A percentile compares a stretch with the other conserved stretches of the same genome.
These are phyloP conservation scores for Delia radicum DNA, from an alignment of 1,140 invertebrate genomes.

Conservation along the genomic window DNA sequence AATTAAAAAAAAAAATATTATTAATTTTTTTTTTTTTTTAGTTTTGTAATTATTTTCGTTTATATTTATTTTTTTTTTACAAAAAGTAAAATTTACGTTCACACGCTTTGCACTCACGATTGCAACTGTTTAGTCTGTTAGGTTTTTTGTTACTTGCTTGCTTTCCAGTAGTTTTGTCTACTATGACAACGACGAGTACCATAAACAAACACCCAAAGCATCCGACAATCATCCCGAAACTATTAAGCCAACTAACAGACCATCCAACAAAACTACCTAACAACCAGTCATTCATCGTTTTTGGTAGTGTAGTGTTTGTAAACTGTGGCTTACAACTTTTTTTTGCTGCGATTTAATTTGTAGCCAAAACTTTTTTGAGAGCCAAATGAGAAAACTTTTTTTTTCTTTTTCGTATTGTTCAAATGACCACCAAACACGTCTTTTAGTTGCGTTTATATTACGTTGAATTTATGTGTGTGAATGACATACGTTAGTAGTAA, in stretches of 20 bases:
- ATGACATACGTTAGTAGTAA: neutral
- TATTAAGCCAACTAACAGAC: conserved; percentile 15
- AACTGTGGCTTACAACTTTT: neutral
- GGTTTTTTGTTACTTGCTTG: conserved; percentile 29
- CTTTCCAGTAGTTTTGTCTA: neutral
- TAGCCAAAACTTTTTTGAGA: neutral
- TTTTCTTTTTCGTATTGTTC: neutral
- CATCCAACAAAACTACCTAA: conserved; percentile 26
- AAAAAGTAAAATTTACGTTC: conserved; percentile 45
- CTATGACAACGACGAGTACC: conserved; percentile 28
- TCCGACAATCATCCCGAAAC: conserved; percentile 9
- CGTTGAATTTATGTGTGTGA: neutral
- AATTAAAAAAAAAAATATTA: neutral
- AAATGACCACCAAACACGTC: neutral
- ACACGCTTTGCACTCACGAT: conserved; percentile 53
- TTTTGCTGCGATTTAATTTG: neutral
- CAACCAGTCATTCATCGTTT: conserved; percentile 30
- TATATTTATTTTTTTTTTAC: neutral
- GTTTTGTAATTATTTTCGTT: neutral
- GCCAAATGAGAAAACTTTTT: neutral
- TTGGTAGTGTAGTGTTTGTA: neutral
- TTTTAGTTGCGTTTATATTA: neutral
- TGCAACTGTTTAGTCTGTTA: conserved; percentile 41
- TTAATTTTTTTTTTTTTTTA: neutral
- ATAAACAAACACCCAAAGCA: conserved; percentile 27